Evolutionary conservation across 1,140 invertebrate species (phyloP), one percentile per base, ranked within the genome.

Genomic region (Hesperophylax magnus): DNA sequence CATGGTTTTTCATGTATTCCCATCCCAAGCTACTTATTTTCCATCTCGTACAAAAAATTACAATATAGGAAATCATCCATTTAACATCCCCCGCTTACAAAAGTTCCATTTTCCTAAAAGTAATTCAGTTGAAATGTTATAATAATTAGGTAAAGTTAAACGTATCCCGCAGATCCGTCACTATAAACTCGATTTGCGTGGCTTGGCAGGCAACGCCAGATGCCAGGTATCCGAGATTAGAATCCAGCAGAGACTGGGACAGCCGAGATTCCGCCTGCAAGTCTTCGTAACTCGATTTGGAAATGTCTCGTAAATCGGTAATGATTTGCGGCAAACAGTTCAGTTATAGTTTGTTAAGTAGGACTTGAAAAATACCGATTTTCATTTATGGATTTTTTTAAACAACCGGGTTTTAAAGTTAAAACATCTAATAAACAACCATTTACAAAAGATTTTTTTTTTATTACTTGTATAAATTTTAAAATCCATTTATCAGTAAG

Each of bases 261-360:
- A 34, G 31, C 6, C 14, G 17, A 69, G 65, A 9, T 52, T 47
- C 65, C 34, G 65, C 65, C 15, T 69, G 65, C 65, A 47, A 52
- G 65, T 52, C 34, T 69, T 6, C 34, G 14, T 69, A 69, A 69
- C 65, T 69, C 65, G 65, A 69, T 69, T 69, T 39, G 65, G 65
- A 52, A 52, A 69, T 69, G 65, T 69, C 65, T 69, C 65, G 31
- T 31, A 52, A 69, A 47, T 69, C 34, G 34, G 31, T 69, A 69
- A 69, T 69, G 34, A 69, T 69, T 69, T 69, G 65, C 34, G 31
- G 34, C n/a, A 52, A 47, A 52, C 39, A 69, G 47, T 22, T n/a
- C 6, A 8, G 17, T 4, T 56, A 56, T 15, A 56, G 17, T n/a
- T 56, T n/a, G 18, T 56, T 6, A 17, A 11, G 4, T n/a, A n/a